Conservation (phyloP, 2,888 invertebrate species). For the Lysandra bellargus region DNA sequence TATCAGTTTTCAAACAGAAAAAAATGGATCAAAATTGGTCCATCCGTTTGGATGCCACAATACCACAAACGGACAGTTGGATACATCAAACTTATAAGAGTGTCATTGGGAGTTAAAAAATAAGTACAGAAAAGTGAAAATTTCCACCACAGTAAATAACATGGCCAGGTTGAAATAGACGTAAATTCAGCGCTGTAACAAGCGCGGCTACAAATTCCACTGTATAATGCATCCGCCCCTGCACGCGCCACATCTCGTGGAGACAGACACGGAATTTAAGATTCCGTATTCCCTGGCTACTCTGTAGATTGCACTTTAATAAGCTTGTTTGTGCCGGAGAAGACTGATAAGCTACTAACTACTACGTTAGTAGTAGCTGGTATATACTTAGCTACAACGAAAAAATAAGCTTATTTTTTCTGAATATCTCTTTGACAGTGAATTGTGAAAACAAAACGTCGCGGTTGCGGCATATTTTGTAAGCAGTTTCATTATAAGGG, state of each 20-base stretch:
- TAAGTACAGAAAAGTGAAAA: background rate
- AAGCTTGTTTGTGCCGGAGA: background rate
- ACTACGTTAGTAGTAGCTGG: too few relatives aligned
- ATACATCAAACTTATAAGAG: too few relatives aligned
- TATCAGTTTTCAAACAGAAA: background rate
- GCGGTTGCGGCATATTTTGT: background rate
- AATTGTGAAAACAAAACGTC: background rate
- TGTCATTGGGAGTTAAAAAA: too few relatives aligned
- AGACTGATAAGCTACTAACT: background rate
- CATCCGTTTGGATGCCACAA: too few relatives aligned
- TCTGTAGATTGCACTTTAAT: conserved; percentile 19
- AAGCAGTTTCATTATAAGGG: background rate
- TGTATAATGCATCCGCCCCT: background rate
- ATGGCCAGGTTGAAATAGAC: background rate
- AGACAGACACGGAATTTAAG: background rate
- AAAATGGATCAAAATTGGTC: too few relatives aligned
- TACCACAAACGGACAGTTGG: too few relatives aligned
- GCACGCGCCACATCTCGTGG: background rate
- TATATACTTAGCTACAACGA: background rate
- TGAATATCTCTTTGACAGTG: background rate
- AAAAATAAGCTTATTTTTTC: background rate
- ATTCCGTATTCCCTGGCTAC: background rate
- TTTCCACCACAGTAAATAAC: background rate
- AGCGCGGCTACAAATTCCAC: conserved; percentile 9
- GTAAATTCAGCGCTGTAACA: background rate